A percentile compares a stretch with the other conserved stretches of the same genome.
Evolutionary conservation across 1,140 invertebrate species (phyloP).

Genomic region (Camponotus pennsylvanicus): DNA sequence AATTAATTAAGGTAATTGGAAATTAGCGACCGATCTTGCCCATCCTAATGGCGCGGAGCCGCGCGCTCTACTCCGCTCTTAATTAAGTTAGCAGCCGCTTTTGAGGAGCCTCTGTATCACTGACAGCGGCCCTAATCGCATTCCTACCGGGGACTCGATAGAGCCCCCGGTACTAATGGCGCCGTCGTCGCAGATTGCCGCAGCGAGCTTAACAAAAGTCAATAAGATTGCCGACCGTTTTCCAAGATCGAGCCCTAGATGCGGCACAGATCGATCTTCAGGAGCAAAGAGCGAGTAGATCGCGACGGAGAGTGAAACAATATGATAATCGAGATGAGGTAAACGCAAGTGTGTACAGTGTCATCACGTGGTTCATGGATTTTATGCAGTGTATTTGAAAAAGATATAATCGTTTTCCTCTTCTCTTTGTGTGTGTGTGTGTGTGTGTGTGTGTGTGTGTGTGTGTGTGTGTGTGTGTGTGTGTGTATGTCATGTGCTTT

Average conservation of each 20-base stretch:
- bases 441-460: too few relatives aligned
- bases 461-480: too few relatives aligned
- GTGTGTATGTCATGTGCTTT: too few relatives aligned
- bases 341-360: not conserved
- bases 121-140: conserved; percentile 83
- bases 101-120: conserved; percentile 84
- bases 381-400: not conserved
- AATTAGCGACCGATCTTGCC: conserved; percentile 85
- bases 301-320: not conserved
- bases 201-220: conserved; percentile 46
- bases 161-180: conserved; percentile 79
- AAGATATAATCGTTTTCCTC: too few relatives aligned
- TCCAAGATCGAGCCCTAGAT: conserved; percentile 10
- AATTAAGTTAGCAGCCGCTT: conserved; percentile 83
- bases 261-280: too few relatives aligned
- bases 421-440: too few relatives aligned
- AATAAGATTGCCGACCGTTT: conserved; percentile 43
- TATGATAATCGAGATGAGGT: not conserved
- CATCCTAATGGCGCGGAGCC: conserved; percentile 81
- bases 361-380: not conserved
- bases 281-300: not conserved
- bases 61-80: conserved; percentile 79
- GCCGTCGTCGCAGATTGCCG: conserved; percentile 70
- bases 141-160: conserved; percentile 82
- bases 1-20: conserved; percentile 85